These are phyloP conservation scores for Phallusia fumigata DNA, from an alignment of 23 tunicate species.

Conservation along the genomic window DNA sequence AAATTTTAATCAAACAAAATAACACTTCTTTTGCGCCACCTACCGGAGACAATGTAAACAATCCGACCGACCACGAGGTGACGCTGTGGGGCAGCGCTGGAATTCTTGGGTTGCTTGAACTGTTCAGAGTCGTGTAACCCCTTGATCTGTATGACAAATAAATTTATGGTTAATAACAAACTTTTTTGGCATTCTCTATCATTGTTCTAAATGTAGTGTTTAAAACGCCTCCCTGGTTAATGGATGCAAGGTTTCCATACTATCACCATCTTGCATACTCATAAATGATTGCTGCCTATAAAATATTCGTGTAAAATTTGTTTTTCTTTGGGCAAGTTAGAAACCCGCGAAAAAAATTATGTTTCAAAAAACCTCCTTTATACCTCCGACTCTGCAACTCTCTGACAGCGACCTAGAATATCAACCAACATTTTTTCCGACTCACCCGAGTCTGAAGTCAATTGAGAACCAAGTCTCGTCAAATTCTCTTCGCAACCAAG, in stretches of 20 bases:
- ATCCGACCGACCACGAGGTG: slow-evolving; percentile 55
- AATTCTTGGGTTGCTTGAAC: slow-evolving; percentile 28
- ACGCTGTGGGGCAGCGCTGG: slow-evolving; percentile 60
- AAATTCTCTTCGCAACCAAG: slow-evolving; percentile 32
- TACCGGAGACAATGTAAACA: slow-evolving; percentile 53
- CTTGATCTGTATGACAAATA: background rate
- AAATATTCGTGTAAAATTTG: no score
- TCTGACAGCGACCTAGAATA: no score
- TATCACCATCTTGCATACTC: no score
- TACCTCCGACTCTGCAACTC: no score
- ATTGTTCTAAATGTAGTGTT: no score
- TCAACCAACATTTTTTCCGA: background rate
- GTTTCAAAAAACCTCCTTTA: no score
- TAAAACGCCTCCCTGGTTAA: no score
- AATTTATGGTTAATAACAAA: background rate
- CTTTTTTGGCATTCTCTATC: background rate
- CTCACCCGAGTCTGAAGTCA: slow-evolving; percentile 57
- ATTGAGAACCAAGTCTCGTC: slow-evolving; percentile 56
- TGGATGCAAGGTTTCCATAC: no score
- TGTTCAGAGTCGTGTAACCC: slow-evolving; percentile 27
- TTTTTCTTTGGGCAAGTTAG: no score
- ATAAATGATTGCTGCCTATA: no score
- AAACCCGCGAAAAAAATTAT: no score
- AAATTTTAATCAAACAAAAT: no score
- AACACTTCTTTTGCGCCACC: slow-evolving; percentile 2